phyloP scores from a whole-genome alignment of 2,888 invertebrate species.

The Hymenopus coronatus region DNA sequence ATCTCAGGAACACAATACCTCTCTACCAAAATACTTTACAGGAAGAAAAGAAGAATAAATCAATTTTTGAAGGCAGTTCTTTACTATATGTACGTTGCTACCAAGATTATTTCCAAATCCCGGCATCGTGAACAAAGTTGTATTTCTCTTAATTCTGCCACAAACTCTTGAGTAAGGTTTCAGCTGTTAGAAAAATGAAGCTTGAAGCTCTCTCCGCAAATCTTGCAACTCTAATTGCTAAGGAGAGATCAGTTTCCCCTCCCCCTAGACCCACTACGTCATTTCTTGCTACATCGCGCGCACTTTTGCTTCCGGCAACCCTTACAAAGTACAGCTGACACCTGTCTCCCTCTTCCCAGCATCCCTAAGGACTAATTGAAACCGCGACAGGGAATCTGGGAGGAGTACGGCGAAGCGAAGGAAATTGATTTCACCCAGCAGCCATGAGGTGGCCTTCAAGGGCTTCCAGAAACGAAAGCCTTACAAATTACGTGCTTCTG shows the following conservation, averaged over 20 bases:
- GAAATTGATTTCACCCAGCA: slow-evolving; percentile 14
- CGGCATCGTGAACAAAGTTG: no score
- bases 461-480: not conserved
- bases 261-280: not conserved
- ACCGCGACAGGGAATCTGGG: slow-evolving; percentile 23
- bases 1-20: no score
- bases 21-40: no score
- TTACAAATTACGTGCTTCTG: not conserved
- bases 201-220: not conserved
- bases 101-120: no score
- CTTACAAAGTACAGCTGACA: slow-evolving; percentile 13
- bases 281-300: not conserved
- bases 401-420: not conserved
- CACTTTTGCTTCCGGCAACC: not conserved
- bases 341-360: slow-evolving; percentile 16
- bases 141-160: not conserved
- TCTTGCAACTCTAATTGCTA: not conserved
- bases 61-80: no score
- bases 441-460: not conserved
- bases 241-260: not conserved
- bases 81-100: no score
- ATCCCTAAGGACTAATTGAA: slow-evolving; percentile 25
- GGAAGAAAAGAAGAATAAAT: no score
- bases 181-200: not conserved
- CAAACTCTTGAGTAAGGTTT: not conserved